Evolutionary conservation across 2,888 invertebrate species (phyloP).

Genomic region (Drosophila formosana): DNA sequence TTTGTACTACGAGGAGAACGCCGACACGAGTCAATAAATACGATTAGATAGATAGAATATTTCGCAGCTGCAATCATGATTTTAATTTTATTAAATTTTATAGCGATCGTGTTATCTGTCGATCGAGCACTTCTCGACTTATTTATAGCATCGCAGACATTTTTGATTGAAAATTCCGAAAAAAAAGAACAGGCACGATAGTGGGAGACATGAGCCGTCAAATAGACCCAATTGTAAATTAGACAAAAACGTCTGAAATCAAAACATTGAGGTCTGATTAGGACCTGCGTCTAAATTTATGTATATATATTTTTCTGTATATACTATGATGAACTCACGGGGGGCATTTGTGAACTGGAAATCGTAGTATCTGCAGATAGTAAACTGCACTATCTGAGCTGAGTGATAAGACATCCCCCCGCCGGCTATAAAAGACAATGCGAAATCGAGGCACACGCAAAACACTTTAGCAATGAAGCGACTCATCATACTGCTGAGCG

Average conservation of each 20-base stretch:
- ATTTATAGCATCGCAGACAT: slow-evolving; percentile 45
- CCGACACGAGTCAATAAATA: slow-evolving; percentile 27
- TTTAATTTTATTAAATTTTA: slow-evolving; percentile 29
- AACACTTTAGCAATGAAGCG: slow-evolving; percentile 45
- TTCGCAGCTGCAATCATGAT: slow-evolving; percentile 2
- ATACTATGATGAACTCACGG: slow-evolving; percentile 14
- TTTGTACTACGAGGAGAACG: background rate
- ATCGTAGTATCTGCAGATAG: slow-evolving; percentile 52
- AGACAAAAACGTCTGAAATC: slow-evolving; percentile 36
- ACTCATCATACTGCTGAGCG: slow-evolving; percentile 45
- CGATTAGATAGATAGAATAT: background rate
- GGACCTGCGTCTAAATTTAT: slow-evolving; percentile 1
- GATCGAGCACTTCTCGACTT: slow-evolving; percentile 28
- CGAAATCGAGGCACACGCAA: background rate
- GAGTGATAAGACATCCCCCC: slow-evolving; percentile 19
- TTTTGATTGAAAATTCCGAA: slow-evolving; percentile 28
- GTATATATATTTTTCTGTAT: background rate
- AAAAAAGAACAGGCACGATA: slow-evolving; percentile 39
- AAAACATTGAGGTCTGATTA: slow-evolving; percentile 56
- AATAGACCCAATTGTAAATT: slow-evolving; percentile 60
- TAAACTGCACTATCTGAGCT: slow-evolving; percentile 10
- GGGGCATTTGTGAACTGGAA: slow-evolving; percentile 22
- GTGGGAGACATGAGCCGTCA: slow-evolving; percentile 28
- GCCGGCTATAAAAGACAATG: slow-evolving; percentile 54
- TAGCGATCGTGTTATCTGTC: slow-evolving; percentile 17